A percentile compares a stretch with the other conserved stretches of the same genome.
Evolutionary conservation across 2,888 invertebrate species (phyloP).

Genomic region (Pollenia amentaria): DNA sequence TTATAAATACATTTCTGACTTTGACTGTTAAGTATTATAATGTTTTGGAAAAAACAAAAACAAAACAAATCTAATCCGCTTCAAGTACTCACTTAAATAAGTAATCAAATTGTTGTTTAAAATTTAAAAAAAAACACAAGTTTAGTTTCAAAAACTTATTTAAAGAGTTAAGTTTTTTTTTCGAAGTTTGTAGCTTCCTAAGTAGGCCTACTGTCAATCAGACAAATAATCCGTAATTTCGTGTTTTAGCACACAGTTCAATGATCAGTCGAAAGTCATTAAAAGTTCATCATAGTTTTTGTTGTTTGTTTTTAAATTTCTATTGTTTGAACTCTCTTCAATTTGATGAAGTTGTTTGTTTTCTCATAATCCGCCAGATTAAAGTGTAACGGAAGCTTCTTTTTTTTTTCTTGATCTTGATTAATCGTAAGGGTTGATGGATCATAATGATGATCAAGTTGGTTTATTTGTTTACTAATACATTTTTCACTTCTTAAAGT

Average conservation of each 20-base stretch:
- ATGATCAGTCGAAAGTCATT: conserved; percentile 25
- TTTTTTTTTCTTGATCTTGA: not conserved
- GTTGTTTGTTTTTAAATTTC: not conserved
- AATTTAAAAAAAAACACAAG: not conserved
- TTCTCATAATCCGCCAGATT: not conserved
- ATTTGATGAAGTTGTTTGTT: conserved; percentile 23
- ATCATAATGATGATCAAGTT: no score
- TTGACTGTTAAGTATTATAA: no score
- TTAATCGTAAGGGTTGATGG: no score
- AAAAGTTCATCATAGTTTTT: conserved; percentile 35
- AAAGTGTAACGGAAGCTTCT: conserved; percentile 46
- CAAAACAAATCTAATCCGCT: conserved; percentile 41
- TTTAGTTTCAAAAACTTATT: conserved; percentile 2
- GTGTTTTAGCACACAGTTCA: conserved; percentile 11
- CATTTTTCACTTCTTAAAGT: conserved; percentile 40
- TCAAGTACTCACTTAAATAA: conserved; percentile 50
- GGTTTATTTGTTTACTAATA: conserved; percentile 15
- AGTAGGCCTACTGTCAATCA: conserved; percentile 31
- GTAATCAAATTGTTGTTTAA: not conserved
- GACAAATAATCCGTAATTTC: not conserved
- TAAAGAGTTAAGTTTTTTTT: conserved; percentile 28
- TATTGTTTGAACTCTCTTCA: not conserved
- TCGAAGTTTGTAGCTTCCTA: conserved; percentile 15
- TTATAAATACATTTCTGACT: no score
- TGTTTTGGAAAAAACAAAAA: not conserved